These are phyloP conservation scores for Aspidiotus destructor DNA, from an alignment of 2,888 invertebrate genomes.

Conservation along the genomic window DNA sequence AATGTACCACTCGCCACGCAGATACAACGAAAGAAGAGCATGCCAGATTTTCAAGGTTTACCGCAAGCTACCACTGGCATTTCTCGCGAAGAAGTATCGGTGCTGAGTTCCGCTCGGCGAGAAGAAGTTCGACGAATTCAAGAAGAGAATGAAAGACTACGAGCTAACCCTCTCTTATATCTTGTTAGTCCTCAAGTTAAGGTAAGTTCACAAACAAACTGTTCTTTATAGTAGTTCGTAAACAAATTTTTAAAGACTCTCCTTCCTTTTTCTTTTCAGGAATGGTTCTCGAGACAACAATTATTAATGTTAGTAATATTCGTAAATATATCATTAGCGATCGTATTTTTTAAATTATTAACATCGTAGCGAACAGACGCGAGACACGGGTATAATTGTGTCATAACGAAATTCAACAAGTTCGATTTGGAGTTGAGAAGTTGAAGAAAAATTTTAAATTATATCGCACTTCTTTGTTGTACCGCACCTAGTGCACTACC, in stretches of 20 bases:
- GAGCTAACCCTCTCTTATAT: conserved; percentile 90
- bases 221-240: background rate
- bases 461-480: background rate
- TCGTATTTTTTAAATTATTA: conserved; percentile 90
- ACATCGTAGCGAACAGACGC: conserved; percentile 55
- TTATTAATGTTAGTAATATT: conserved; percentile 85
- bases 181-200: conserved; percentile 94
- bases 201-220: conserved; percentile 47
- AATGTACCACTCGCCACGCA: conserved; percentile 67
- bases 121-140: conserved; percentile 87
- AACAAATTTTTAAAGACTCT: background rate
- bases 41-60: conserved; percentile 86
- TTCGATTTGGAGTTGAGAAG: background rate
- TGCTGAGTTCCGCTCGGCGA: conserved; percentile 83
- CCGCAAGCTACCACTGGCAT: conserved; percentile 65
- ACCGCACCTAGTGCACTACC: background rate
- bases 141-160: conserved; percentile 81
- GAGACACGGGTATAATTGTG: background rate
- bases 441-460: no score
- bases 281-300: conserved; percentile 94
- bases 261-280: conserved; percentile 51
- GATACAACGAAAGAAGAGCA: conserved; percentile 86
- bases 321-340: conserved; percentile 86
- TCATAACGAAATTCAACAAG: background rate
- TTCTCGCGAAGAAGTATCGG: conserved; percentile 91